Base-by-base conservation (phyloP, 2,888 invertebrate genomes). In the Spisula subtruncata region DNA sequence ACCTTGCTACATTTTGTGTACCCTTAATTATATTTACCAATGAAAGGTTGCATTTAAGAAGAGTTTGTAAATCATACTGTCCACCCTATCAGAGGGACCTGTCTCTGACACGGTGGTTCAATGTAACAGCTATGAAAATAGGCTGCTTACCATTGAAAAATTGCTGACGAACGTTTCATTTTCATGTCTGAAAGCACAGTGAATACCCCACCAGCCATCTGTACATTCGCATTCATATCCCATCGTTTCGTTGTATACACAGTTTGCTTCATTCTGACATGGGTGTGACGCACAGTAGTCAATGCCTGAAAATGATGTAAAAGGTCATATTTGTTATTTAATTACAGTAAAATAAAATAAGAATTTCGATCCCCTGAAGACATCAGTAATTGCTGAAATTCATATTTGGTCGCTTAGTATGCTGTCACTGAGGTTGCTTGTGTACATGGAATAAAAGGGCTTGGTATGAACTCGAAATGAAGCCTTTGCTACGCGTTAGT, bases 131-230 rank as follows among this genome's bases (percentile, higher is more conserved):
- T 41, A 41, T 41, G 41, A 2, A 41, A 51, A 51, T 51, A 51
- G 12, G 16, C 51, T 35, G 82, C 20, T 16, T 75, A 87, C 87
- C 87, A 87, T 83, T 4, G 48, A 75, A 29, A 83, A 83, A 20
- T 48, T 48, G 83, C 83, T 87, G 41, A 54, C 51, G 46, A 79
- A 83, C 5, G 83, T 87, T 25, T 83, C 83, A 79, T 87, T 83
- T 79, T 87, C 87, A 51, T 82, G 82, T 29, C 83, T 25, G 41
- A 54, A 54, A 32, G 75, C 87, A 75, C 87, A 87, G 20, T 87
- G 48, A 10, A n/a, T 51, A 46, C 87, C 87, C 71, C 71, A 75
- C 87, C 87, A 87, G 14, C 79, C 71, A n/a, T 87, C 83, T 32
- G 6, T 32, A 75, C 87, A 87, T 18, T 51, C 75, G 25, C 87